Evolutionary conservation across 2,797 vertebrate genomes (phyloP).

Genomic region (Petrocephalus sullivani): DNA sequence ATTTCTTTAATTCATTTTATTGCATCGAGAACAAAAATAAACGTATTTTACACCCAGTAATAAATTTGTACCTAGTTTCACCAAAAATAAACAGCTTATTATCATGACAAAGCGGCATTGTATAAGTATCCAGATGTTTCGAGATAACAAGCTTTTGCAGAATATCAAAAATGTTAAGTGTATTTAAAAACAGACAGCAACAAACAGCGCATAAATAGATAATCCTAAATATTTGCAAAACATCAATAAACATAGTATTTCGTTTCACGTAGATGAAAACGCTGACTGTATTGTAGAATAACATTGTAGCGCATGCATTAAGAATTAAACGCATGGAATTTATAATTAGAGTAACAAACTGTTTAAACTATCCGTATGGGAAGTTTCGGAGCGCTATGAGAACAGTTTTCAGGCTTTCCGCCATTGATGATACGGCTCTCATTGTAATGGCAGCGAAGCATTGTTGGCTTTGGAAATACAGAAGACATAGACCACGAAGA

Average conservation of each 20-base stretch:
- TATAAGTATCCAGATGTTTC: neutral
- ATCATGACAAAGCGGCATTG: neutral
- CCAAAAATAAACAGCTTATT: neutral
- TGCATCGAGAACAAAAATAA: neutral
- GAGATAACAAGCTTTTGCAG: neutral
- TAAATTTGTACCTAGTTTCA: neutral
- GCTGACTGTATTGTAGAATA: neutral
- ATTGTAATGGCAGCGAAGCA: conserved; percentile 4
- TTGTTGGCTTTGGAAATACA: conserved; percentile 8
- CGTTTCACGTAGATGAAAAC: neutral
- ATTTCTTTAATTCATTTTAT: neutral
- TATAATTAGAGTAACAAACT: neutral
- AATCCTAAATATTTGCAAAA: neutral
- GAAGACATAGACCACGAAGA: conserved; percentile 8
- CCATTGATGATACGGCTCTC: conserved; percentile 1
- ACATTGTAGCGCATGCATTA: conserved; percentile 11
- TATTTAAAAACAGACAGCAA: neutral
- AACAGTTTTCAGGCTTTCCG: neutral
- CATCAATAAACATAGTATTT: neutral
- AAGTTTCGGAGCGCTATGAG: neutral
- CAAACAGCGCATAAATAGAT: neutral
- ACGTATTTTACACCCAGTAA: neutral
- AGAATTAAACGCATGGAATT: neutral
- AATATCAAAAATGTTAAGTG: neutral
- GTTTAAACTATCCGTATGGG: neutral